These are phyloP conservation scores for Drosophila histrio DNA, from an alignment of 2,888 invertebrate genomes.

Conservation along the genomic window DNA sequence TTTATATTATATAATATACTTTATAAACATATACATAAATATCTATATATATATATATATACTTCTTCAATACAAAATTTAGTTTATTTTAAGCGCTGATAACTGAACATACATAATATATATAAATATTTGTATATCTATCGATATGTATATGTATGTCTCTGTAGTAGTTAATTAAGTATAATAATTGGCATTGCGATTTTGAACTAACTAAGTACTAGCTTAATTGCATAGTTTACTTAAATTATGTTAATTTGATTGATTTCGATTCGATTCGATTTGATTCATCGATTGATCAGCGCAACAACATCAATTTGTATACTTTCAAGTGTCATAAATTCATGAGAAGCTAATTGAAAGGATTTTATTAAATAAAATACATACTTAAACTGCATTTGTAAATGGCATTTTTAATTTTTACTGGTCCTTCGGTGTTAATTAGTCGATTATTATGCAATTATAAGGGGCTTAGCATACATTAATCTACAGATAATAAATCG, in stretches of 20 bases:
- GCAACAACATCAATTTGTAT: slow-evolving; percentile 23
- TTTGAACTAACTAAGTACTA: slow-evolving; percentile 31
- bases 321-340: slow-evolving; percentile 38
- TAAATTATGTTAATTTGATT: slow-evolving; percentile 21
- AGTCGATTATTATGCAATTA: background rate
- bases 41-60: slow-evolving; percentile 1
- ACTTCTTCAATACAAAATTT: slow-evolving; percentile 16
- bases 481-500: too few species aligned
- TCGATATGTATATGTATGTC: slow-evolving; percentile 9
- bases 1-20: slow-evolving; percentile 26
- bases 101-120: slow-evolving; percentile 8
- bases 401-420: background rate
- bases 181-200: slow-evolving; percentile 37
- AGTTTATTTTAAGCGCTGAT: slow-evolving; percentile 21
- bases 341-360: slow-evolving; percentile 27
- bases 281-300: background rate
- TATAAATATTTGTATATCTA: background rate
- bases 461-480: too few species aligned
- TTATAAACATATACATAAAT: slow-evolving; percentile 18
- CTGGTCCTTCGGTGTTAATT: background rate
- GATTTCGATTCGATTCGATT: background rate
- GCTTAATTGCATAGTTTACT: slow-evolving; percentile 42
- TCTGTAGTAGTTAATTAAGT: slow-evolving; percentile 20
- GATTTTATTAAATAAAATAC: slow-evolving; percentile 39
- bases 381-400: slow-evolving; percentile 28